Evolutionary conservation across 2,888 invertebrate species (phyloP), one percentile per base, ranked within the genome.

Genomic region (Oscheius sp.): DNA sequence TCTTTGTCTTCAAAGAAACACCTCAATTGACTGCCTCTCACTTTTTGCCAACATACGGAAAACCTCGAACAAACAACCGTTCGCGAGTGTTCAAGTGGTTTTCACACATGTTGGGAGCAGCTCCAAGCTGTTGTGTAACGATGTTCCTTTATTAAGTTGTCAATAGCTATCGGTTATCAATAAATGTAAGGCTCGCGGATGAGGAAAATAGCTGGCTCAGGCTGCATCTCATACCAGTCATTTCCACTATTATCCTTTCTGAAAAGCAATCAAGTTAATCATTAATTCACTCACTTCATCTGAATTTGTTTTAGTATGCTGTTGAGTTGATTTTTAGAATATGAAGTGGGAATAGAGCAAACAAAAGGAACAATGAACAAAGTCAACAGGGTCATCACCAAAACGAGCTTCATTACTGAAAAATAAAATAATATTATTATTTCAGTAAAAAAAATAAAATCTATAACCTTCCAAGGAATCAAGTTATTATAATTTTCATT

Each of bases 221-320:
- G 20, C 6, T 47, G 17, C 8, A n/a, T 17, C 8, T 17, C 32
- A 26, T 49, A 62, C 47, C 62, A 49, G 12, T 49, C 33, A 2
- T 62, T 33, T 14, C 33, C 47, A 20, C n/a, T 59, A 44, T 59
- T 59, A 30, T 59, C 59, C 26, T 59, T 59, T 44, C 59, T 59
- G 59, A 1, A 59, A 59, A n/a, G 20, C 36, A 56, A 41, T 41
- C 14, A 41, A 6, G 12, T 41, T 6, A 4, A 41, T 17, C 20
- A 6, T 20, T n/a, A 32, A 2, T 54, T 17, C 56, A 65, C 73
- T 61, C 32, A 76, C 76, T 77, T 77, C 71, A 73, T 73, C 38
- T 74, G 77, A 41, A 77, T 77, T 47, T 74, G 72, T 36, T 77
- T 77, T 56, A 77, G 71, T 26, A 77, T 69, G 54, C 68, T 74